These are phyloP conservation scores for Thera britannica DNA, from an alignment of 2,888 invertebrate species.

Conservation along the genomic window DNA sequence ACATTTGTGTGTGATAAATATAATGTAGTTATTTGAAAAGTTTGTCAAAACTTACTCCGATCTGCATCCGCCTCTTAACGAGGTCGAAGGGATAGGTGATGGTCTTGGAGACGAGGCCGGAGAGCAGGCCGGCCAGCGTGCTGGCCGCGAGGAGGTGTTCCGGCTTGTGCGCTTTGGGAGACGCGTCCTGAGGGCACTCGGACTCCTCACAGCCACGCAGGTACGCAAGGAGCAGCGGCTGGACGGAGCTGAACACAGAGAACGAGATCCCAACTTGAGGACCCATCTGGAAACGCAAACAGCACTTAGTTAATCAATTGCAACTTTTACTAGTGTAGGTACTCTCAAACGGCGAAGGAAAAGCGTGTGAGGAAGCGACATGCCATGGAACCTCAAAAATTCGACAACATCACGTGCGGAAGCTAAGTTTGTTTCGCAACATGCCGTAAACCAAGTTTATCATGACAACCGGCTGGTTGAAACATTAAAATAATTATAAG, in stretches of 20 bases:
- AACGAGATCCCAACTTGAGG: slow-evolving; percentile 73
- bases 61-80: slow-evolving; percentile 93
- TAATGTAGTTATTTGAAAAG: neutral
- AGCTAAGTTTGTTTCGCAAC: no score
- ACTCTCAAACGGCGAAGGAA: no score
- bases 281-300: slow-evolving; percentile 62
- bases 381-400: no score
- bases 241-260: slow-evolving; percentile 61
- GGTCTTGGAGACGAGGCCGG: slow-evolving; percentile 91
- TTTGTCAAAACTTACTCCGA: slow-evolving; percentile 82
- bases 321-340: no score
- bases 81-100: slow-evolving; percentile 95
- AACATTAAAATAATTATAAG: no score
- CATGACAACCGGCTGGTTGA: no score
- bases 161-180: slow-evolving; percentile 46
- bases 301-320: neutral
- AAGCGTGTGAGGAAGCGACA: no score
- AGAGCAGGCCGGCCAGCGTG: slow-evolving; percentile 86
- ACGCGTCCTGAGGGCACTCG: slow-evolving; percentile 27
- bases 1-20: no score
- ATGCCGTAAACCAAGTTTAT: no score
- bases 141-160: slow-evolving; percentile 64
- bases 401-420: no score
- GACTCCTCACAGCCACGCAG: slow-evolving; percentile 40
- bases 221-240: slow-evolving; percentile 53